Conservation (phyloP, 2,888 invertebrate genomes). For the Drosophila emarginata region DNA sequence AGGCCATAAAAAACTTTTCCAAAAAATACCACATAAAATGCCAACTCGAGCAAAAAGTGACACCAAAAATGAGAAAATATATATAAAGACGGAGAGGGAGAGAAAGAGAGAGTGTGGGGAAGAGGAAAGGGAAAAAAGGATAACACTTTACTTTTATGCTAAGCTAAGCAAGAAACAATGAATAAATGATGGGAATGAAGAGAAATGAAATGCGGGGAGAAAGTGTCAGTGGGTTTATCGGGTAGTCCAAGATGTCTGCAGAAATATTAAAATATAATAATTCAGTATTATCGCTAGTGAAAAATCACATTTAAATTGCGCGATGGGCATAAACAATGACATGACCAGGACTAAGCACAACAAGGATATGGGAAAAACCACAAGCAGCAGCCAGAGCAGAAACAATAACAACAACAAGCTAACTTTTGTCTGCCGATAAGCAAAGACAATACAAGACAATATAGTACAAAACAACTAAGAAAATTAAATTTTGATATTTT, state of each 20-base stretch:
- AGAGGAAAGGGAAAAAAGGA: slow-evolving; percentile 29
- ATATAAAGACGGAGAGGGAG: background rate
- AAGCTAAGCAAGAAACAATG: slow-evolving; percentile 54
- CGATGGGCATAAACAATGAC: slow-evolving; percentile 40
- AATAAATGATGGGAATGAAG: background rate
- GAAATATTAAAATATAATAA: slow-evolving; percentile 78
- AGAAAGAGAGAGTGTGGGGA: background rate
- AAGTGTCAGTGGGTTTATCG: background rate
- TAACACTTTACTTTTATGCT: slow-evolving; percentile 49
- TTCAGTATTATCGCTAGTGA: slow-evolving; percentile 65
- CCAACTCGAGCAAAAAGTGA: slow-evolving; percentile 64
- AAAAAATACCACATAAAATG: slow-evolving; percentile 41
- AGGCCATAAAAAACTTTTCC: slow-evolving; percentile 25
- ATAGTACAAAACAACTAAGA: background rate
- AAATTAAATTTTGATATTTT: no score
- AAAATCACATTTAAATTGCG: slow-evolving; percentile 73
- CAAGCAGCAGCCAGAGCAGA: slow-evolving; percentile 10
- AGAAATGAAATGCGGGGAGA: background rate
- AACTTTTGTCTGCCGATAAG: background rate
- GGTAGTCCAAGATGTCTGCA: slow-evolving; percentile 36
- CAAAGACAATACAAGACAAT: background rate
- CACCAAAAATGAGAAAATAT: slow-evolving; percentile 15
- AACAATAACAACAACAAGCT: slow-evolving; percentile 5
- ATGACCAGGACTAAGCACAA: slow-evolving; percentile 12
- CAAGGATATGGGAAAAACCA: background rate